These are phyloP conservation scores for Sipha flava DNA, from an alignment of 1,140 invertebrate genomes.

Conservation along the genomic window DNA sequence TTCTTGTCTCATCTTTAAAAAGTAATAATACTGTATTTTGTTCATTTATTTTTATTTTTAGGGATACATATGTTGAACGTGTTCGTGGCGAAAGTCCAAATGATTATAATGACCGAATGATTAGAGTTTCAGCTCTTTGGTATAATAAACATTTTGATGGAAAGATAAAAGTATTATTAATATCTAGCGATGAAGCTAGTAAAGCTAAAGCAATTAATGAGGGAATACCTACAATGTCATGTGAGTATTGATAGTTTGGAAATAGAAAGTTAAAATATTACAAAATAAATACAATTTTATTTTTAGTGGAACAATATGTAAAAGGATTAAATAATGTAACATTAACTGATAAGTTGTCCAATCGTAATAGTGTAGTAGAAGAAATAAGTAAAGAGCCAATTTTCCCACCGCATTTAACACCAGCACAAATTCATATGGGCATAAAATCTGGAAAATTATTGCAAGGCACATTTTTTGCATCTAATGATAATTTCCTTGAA, in stretches of 20 bases:
- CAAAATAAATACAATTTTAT: background rate
- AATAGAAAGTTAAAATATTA: background rate
- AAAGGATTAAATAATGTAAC: constrained; percentile 55
- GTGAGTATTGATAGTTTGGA: constrained; percentile 50
- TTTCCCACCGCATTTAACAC: constrained; percentile 78
- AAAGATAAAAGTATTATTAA: constrained; percentile 60
- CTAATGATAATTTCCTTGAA: constrained; percentile 88
- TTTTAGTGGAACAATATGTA: constrained; percentile 63
- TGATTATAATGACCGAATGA: constrained; percentile 87
- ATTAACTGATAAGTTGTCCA: constrained; percentile 67
- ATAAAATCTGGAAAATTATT: constrained; percentile 67
- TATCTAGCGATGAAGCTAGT: constrained; percentile 82
- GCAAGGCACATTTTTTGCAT: constrained; percentile 77
- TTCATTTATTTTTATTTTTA: constrained; percentile 44
- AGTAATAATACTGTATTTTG: constrained; percentile 15
- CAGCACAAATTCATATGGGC: constrained; percentile 64
- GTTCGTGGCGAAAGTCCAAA: constrained; percentile 72
- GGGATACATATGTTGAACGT: constrained; percentile 80
- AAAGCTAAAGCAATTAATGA: constrained; percentile 59
- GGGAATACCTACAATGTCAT: constrained; percentile 57
- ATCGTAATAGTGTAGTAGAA: constrained; percentile 55
- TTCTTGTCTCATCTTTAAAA: background rate
- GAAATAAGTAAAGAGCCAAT: constrained; percentile 55
- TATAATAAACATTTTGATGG: constrained; percentile 55
- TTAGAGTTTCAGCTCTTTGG: constrained; percentile 71